A percentile compares a stretch with the other conserved stretches of the same genome.
These are phyloP conservation scores for Iselma pallidipennis DNA, from an alignment of 2,888 invertebrate species.

Conservation along the genomic window DNA sequence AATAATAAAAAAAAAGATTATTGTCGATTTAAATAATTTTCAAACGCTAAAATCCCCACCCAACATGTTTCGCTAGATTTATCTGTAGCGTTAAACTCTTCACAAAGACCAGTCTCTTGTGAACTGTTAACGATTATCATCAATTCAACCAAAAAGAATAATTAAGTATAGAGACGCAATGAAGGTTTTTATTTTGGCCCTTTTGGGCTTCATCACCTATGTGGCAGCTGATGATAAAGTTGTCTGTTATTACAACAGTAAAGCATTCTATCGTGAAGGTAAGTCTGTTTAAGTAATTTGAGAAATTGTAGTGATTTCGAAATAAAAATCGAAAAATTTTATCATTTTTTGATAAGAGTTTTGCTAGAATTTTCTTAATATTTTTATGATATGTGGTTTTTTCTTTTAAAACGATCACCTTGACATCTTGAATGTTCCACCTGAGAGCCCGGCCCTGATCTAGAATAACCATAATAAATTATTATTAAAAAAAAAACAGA, in stretches of 20 bases:
- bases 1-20: too few relatives aligned
- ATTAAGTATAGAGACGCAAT: constrained; percentile 5
- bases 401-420: background rate
- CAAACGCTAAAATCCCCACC: background rate
- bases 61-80: background rate
- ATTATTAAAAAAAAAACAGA: background rate
- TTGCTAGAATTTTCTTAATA: too few relatives aligned
- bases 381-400: too few relatives aligned
- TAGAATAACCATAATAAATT: background rate
- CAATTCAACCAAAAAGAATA: background rate
- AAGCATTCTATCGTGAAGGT: constrained; percentile 71
- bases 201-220: constrained; percentile 43
- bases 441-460: background rate
- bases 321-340: too few relatives aligned
- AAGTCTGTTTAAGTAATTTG: too few relatives aligned
- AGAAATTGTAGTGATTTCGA: too few relatives aligned
- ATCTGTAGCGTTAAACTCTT: background rate
- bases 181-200: constrained; percentile 33
- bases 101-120: background rate
- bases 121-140: background rate
- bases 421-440: background rate
- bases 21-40: too few relatives aligned
- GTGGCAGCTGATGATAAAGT: constrained; percentile 62
- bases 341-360: too few relatives aligned
- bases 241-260: constrained; percentile 74